Conservation (phyloP, 2,888 invertebrate species). For the Adelphocoris suturalis region DNA sequence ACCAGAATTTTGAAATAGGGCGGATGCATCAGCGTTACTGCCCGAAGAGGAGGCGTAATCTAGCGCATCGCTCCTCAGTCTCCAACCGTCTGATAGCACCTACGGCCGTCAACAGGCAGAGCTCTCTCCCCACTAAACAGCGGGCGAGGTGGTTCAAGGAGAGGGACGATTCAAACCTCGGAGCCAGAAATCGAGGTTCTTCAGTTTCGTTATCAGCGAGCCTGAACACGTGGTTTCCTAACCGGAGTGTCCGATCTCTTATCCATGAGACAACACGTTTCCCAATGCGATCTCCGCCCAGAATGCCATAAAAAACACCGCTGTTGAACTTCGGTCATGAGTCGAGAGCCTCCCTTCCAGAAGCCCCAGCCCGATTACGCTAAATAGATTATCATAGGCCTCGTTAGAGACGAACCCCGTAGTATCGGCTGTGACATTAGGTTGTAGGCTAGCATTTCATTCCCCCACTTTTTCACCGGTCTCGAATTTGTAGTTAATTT, state of each 20-base stretch:
- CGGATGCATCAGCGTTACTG: too few relatives aligned
- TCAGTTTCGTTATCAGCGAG: slow-evolving; percentile 50
- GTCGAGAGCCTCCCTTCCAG: slow-evolving; percentile 44
- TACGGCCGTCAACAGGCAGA: neutral
- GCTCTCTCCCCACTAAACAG: neutral
- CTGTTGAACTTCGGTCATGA: slow-evolving; percentile 66
- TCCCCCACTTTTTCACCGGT: neutral
- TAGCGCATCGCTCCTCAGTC: neutral
- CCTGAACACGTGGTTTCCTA: slow-evolving; percentile 56
- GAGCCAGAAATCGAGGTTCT: slow-evolving; percentile 40
- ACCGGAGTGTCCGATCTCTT: neutral
- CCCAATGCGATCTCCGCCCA: neutral
- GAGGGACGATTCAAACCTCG: slow-evolving; percentile 35
- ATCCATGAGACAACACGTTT: neutral
- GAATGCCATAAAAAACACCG: neutral
- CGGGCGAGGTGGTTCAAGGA: neutral
- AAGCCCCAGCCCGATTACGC: slow-evolving; percentile 42
- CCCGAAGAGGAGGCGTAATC: neutral
- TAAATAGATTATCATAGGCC: slow-evolving; percentile 58
- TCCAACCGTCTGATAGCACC: neutral
- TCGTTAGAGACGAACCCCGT: neutral
- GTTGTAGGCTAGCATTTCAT: neutral
- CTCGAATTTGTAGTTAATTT: neutral
- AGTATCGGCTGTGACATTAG: neutral
- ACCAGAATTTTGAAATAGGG: too few relatives aligned